These are phyloP conservation scores for Acanthococcus lagerstroemiae DNA, from an alignment of 2,888 invertebrate species.

Conservation along the genomic window DNA sequence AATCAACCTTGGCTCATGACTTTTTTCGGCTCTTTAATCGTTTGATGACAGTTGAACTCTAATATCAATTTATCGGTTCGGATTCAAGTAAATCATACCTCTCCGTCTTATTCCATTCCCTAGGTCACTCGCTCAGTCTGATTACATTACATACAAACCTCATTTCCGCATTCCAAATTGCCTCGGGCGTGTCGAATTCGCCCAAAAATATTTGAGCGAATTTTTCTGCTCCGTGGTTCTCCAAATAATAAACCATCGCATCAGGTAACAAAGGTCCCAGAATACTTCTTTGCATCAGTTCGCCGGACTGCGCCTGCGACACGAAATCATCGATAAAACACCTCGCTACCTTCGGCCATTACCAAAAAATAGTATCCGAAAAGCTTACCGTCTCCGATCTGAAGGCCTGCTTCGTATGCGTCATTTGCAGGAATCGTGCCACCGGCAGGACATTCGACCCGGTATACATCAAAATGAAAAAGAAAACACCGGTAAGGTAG, in stretches of 20 bases:
- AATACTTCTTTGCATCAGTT: constrained; percentile 85
- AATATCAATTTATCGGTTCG: no score
- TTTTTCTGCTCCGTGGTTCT: constrained; percentile 95
- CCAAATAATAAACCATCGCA: constrained; percentile 97
- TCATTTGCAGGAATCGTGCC: constrained; percentile 83
- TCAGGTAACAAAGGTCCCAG: constrained; percentile 90
- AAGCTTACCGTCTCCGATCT: constrained; percentile 66
- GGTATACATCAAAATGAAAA: constrained; percentile 97
- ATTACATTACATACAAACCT: no score
- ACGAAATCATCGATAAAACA: not conserved
- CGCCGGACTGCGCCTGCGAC: constrained; percentile 47
- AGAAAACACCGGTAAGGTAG: constrained; percentile 92
- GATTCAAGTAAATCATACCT: no score
- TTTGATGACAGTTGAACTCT: no score
- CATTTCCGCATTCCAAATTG: constrained; percentile 98
- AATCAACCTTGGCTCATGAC: no score
- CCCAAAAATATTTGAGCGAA: constrained; percentile 93
- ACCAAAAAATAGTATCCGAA: not conserved
- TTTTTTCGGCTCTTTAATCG: no score
- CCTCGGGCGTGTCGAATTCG: constrained; percentile 98
- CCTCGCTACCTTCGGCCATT: not conserved
- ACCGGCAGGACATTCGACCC: constrained; percentile 95
- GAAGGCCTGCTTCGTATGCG: constrained; percentile 93
- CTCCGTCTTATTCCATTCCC: no score
- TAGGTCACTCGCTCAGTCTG: no score